Base-by-base conservation (phyloP, 2,888 invertebrate genomes). In the Macropis europaea region DNA sequence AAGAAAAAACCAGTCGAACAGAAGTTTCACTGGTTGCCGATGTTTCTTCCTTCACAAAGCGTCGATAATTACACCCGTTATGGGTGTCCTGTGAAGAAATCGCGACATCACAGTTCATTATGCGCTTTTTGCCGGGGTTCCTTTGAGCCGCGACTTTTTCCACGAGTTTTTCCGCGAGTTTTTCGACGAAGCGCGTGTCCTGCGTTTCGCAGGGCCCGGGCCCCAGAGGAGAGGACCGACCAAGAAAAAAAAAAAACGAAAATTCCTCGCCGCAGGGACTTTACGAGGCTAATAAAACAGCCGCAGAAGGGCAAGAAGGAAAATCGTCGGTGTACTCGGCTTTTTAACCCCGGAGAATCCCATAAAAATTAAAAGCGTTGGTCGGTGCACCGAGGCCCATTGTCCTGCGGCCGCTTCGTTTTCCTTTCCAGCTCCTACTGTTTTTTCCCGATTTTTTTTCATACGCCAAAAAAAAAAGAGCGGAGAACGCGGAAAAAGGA, bases 301-400 rank as follows among this genome's bases (percentile, higher is more conserved):
- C 74, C 77, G 56, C 73, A 66, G 45, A 60, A 38, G 15, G 42
- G 45, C 28, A 40, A 56, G 22, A 61, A 40, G 40, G 30, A 38
- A 40, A 32, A 52, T 32, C 13, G 38, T 28, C 9, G 17, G 22
- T 7, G n/a, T 28, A 17, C 19, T 38, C 53, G 64, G 66, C 76
- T 81, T 83, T 86, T 86, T 78, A 83, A 78, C 83, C 76, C 50
- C 59, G 38, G 67, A 80, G 81, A 84, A 83, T 77, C 77, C 81
- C 83, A 84, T 85, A 87, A 83, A 87, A 87, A 86, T 86, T 86
- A 87, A 84, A 81, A 83, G 77, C 76, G 73, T 76, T 73, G 69
- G 76, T 78, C 78, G 82, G 81, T 77, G 71, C 69, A 81, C 80
- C 84, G 38, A 77, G 60, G 36, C 22, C 70, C 42, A 72, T 80